Base-by-base conservation (phyloP, 2,888 invertebrate species). In the Salpingus planirostris region DNA sequence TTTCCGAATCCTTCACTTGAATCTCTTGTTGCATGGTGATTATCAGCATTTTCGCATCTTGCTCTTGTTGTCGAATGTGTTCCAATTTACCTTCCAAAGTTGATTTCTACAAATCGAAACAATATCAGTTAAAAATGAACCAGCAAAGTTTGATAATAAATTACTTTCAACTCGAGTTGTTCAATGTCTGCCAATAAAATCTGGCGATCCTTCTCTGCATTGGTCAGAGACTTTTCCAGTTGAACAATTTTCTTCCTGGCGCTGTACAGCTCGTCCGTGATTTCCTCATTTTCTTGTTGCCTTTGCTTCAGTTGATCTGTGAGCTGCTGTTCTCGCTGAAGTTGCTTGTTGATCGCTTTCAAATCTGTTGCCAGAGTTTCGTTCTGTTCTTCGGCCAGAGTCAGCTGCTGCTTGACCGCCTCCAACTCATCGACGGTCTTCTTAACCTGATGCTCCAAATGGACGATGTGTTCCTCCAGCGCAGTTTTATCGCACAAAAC, bases 301-400 rank as follows among this genome's bases (percentile, higher is more conserved):
- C 18, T 6, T 18, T 18, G 18, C 8, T 18, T 5, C 5, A 18
- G 18, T 18, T 18, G 5, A 8, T 18, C 18, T 6, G 5, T 18
- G 5, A 18, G 8, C 8, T 18, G 5, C 18, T 18, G 18, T n/a
- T n/a, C 18, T 18, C 18, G 18, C 18, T 18, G 18, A 5, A 18
- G 8, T 18, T 18, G 5, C 18, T 29, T 45, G 46, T 24, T 46
- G 47, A 21, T 47, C 21, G 25, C 40, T 43, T 50, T 44, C 15
- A 56, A 36, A 26, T 59, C 50, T 7, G 36, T 33, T 21, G 54
- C 51, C 13, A 59, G 37, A 6, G 32, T 26, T 27, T 55, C 55
- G 34, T 53, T 57, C 36, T 52, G 48, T 22, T 59, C 57, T 38
- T 59, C 57, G 3, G 43, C 39, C 13, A 29, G 29, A 13, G 44